phyloP scores from a whole-genome alignment of 2,888 invertebrate species.

The Eulithis prunata region DNA sequence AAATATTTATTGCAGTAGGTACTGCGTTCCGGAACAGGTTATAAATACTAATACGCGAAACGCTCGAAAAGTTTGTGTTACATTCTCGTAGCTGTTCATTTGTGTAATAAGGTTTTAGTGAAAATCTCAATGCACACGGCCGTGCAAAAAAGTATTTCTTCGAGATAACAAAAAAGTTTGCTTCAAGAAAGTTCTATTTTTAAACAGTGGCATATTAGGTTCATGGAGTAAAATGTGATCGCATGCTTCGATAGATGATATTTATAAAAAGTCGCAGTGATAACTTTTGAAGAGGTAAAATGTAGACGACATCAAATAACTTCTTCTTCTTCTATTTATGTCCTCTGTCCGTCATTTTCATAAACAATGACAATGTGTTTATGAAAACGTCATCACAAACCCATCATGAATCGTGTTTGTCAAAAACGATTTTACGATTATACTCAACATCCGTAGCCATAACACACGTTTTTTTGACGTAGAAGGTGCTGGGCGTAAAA shows the following conservation, averaged over 20 bases:
- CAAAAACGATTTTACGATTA: slow-evolving; percentile 30
- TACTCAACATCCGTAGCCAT: slow-evolving; percentile 31
- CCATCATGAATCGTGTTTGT: slow-evolving; percentile 26
- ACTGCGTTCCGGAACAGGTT: too few species aligned
- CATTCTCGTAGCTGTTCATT: too few species aligned
- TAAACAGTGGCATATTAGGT: neutral
- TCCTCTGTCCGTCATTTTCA: too few species aligned
- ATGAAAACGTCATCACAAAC: slow-evolving; percentile 14
- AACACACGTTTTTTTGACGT: slow-evolving; percentile 36
- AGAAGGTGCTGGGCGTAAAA: slow-evolving; percentile 38
- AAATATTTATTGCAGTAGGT: too few species aligned
- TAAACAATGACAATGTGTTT: slow-evolving; percentile 6
- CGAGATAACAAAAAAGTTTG: neutral
- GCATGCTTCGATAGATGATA: too few species aligned
- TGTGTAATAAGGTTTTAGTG: too few species aligned
- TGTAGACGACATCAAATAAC: neutral
- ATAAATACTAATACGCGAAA: too few species aligned
- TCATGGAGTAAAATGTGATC: neutral
- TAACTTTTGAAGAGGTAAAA: neutral
- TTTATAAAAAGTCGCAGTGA: neutral
- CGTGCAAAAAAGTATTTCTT: too few species aligned
- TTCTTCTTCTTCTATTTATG: too few species aligned
- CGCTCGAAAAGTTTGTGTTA: too few species aligned
- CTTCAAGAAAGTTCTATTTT: neutral
- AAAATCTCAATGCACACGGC: too few species aligned